phyloP scores from a whole-genome alignment of 2,888 invertebrate species.

The Taphrorychus bicolor region DNA sequence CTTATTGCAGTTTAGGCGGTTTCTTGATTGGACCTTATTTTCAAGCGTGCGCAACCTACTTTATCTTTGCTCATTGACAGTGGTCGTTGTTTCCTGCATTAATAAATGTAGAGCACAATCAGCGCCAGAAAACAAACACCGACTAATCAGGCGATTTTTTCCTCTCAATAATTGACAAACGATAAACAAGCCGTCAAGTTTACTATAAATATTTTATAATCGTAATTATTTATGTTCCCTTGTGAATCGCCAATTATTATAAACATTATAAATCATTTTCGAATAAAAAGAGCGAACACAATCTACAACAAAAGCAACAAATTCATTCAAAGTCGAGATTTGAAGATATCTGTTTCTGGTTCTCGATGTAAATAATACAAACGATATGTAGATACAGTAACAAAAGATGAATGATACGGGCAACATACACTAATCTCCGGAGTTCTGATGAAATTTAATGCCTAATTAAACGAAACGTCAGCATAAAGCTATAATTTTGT shows the following conservation, averaged over 20 bases:
- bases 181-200: conserved; percentile 10
- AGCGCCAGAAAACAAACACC: background rate
- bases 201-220: conserved; percentile 26
- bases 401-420: too few relatives aligned
- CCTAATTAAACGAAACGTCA: too few relatives aligned
- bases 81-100: background rate
- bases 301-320: background rate
- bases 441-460: too few relatives aligned
- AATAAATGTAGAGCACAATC: conserved; percentile 8
- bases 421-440: too few relatives aligned
- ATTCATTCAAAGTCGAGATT: too few relatives aligned
- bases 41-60: background rate
- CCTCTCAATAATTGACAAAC: conserved; percentile 11
- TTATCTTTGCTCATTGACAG: background rate
- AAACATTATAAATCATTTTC: conserved; percentile 20
- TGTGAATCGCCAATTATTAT: conserved; percentile 18
- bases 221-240: conserved; percentile 23
- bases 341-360: too few relatives aligned
- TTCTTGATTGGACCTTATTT: background rate
- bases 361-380: too few relatives aligned
- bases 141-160: conserved; percentile 10
- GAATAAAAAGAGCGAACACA: conserved; percentile 3
- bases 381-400: too few relatives aligned
- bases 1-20: too few relatives aligned
- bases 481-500: too few relatives aligned